Evolutionary conservation across 2,797 vertebrate species (phyloP), one percentile per base, ranked within the genome.

Genomic region (Halcyon chelicuti): DNA sequence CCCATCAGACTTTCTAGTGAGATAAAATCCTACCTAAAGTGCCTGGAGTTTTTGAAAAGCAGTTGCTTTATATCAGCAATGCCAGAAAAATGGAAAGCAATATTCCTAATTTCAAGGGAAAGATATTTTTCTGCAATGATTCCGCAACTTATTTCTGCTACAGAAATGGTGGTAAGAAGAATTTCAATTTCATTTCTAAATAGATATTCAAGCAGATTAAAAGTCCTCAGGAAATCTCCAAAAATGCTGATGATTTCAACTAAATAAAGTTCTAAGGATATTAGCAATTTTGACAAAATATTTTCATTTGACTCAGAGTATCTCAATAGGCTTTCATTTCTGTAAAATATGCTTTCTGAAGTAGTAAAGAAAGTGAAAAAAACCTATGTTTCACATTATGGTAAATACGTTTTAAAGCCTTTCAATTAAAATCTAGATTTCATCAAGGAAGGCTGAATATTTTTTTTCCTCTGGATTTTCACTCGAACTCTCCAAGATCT

Each of bases 211-310:
- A 80, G 44, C 5, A 80, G 33, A 66, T 81, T 58, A 79, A 78
- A 84, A 63, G 8, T 65, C 16, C 26, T 7, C 16, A 40, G n/a
- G 40, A 91, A 77, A 74, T 55, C 35, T 90, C 74, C 37, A 44
- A 81, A 82, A 13, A 21, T 76, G 29, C 44, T 90, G 47, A 39
- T 75, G 65, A 76, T 89, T 83, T 89, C 12, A 26, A 28, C 70
- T 67, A 58, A 90, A 67, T 73, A 52, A 8, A 3, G 5, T 72
- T 86, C 58, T 73, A 78, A 8, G 10, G 57, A n/a, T 51, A 83
- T 76, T 78, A 76, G 60, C 57, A 94, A 49, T 92, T 93, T 82
- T 72, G 42, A 80, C 37, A 84, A 91, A 70, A 71, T 89, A 52
- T 72, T 91, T 91, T 79, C 23, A 46, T 87, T 84, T 67, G 14